Evolutionary conservation across 2,113 vertebrate genomes (phyloP).

Genomic region (Theristicus caerulescens): DNA sequence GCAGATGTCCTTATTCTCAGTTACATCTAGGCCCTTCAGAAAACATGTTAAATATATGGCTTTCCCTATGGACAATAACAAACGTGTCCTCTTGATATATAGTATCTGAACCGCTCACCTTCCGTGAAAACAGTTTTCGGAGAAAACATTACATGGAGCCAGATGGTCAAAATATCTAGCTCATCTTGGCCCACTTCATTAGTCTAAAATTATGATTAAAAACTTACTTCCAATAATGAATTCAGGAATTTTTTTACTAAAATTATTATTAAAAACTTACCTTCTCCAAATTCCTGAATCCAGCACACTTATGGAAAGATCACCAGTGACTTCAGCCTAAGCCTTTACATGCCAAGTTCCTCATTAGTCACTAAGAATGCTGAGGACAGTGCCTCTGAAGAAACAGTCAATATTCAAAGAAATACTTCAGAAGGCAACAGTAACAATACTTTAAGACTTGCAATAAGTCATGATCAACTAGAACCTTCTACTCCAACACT

Average conservation of each 20-base stretch:
- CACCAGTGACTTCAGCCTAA: neutral
- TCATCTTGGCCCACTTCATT: neutral
- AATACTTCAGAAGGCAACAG: neutral
- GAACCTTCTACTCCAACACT: neutral
- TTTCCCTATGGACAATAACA: neutral
- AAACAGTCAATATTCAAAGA: neutral
- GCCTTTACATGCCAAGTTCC: neutral
- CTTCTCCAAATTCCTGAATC: neutral
- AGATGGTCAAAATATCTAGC: neutral
- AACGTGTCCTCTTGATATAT: neutral
- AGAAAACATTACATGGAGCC: neutral
- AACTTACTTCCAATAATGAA: neutral
- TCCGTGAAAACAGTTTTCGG: neutral
- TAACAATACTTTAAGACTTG: neutral
- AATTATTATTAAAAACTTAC: neutral
- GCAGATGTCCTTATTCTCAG: neutral
- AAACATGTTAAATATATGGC: neutral
- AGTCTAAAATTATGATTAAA: neutral
- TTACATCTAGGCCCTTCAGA: neutral
- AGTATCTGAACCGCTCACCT: neutral
- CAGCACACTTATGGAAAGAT: neutral
- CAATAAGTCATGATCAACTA: neutral
- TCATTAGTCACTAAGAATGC: neutral
- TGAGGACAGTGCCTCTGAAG: neutral
- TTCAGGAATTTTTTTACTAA: neutral